Percentiles rank a stretch among this genome's conserved stretches.
phyloP scores from a whole-genome alignment of 2,113 vertebrate genomes.

The Leptodactylus fuscus region DNA sequence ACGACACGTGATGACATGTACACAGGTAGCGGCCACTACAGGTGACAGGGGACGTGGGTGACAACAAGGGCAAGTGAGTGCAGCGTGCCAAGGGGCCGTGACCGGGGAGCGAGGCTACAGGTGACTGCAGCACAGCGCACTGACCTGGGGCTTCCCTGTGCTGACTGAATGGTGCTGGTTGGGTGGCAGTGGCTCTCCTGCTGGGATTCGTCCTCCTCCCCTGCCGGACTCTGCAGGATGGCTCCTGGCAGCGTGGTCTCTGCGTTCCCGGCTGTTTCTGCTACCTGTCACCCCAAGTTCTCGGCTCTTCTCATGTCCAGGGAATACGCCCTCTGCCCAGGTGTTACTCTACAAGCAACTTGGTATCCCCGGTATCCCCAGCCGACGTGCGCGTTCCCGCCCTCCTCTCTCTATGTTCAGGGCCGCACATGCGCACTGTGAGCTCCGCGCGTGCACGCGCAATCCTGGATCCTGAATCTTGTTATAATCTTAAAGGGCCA shows the following conservation, averaged over 20 bases:
- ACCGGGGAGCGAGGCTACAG: no score
- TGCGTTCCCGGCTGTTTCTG: not conserved
- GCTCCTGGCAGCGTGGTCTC: not conserved
- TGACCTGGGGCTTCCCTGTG: slow-evolving; percentile 47
- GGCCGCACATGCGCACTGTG: slow-evolving; percentile 1
- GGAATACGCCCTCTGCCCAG: slow-evolving; percentile 75
- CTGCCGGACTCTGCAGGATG: not conserved
- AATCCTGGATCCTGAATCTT: not conserved
- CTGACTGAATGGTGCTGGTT: slow-evolving; percentile 42
- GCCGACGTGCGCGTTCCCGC: slow-evolving; percentile 27
- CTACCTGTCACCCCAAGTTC: not conserved
- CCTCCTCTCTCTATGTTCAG: not conserved
- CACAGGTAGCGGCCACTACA: not conserved
- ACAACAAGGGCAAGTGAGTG: no score
- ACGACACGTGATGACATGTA: rapidly evolving
- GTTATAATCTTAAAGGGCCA: slow-evolving; percentile 3
- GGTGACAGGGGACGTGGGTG: not conserved
- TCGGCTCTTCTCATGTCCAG: slow-evolving; percentile 64
- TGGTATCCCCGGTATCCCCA: slow-evolving; percentile 45
- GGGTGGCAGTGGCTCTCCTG: slow-evolving; percentile 17
- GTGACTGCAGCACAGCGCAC: not conserved
- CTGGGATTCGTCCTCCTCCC: slow-evolving; percentile 17
- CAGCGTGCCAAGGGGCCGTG: no score
- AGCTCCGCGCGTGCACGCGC: not conserved
- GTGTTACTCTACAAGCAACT: slow-evolving; percentile 61